Evolutionary conservation across 2,888 invertebrate genomes (phyloP).

Genomic region (Cecidostiba fungosa): DNA sequence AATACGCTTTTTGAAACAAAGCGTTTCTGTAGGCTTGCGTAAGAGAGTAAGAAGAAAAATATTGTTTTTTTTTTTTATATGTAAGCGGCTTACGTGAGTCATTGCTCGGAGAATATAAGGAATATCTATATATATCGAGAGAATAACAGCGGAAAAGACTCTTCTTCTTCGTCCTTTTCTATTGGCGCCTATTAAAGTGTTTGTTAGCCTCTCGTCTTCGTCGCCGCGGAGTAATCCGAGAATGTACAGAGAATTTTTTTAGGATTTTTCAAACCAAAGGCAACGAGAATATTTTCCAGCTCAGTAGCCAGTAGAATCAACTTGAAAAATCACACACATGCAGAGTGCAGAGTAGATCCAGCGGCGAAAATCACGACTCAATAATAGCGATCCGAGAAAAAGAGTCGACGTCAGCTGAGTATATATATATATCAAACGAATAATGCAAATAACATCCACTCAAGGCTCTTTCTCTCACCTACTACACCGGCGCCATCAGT

Average conservation of each 20-base stretch:
- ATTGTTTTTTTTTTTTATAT: background rate
- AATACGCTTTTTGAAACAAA: too few relatives aligned
- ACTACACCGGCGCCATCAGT: background rate
- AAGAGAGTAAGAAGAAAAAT: background rate
- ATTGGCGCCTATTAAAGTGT: slow-evolving; percentile 7
- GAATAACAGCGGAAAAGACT: background rate
- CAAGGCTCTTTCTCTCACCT: background rate
- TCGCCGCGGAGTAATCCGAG: background rate
- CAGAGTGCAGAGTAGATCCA: too few relatives aligned
- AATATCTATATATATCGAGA: background rate
- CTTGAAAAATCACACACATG: too few relatives aligned
- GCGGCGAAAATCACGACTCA: background rate
- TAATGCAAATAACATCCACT: background rate
- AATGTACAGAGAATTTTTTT: background rate
- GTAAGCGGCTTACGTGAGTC: background rate
- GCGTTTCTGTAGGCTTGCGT: background rate
- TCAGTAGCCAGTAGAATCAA: too few relatives aligned
- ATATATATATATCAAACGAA: background rate
- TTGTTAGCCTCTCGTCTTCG: background rate
- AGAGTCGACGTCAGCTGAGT: background rate
- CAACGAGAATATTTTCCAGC: too few relatives aligned
- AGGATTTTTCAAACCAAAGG: too few relatives aligned
- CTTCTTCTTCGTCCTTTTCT: background rate
- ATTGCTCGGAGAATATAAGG: background rate
- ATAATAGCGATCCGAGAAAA: background rate